Evolutionary conservation across 2,113 vertebrate genomes (phyloP).

Genomic region (Tetrax tetrax): DNA sequence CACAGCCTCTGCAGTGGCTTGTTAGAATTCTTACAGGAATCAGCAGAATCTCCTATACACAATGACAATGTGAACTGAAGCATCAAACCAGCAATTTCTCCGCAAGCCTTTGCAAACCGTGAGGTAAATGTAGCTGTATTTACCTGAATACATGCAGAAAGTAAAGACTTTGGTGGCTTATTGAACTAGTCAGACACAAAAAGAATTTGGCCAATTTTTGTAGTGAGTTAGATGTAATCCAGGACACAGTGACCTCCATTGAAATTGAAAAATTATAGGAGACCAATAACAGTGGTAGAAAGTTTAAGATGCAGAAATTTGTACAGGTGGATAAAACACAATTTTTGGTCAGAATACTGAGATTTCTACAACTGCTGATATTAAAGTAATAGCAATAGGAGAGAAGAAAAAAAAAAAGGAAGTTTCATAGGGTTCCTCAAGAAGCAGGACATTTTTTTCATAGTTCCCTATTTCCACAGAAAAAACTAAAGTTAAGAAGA

Average conservation of each 20-base stretch:
- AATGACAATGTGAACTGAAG: background rate
- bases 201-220: background rate
- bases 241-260: conserved; percentile 40
- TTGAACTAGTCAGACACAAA: background rate
- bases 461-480: background rate
- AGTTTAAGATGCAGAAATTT: conserved; percentile 52
- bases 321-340: background rate
- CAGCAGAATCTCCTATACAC: background rate
- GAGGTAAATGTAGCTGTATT: background rate
- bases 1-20: background rate
- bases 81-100: background rate
- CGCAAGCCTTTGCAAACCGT: background rate
- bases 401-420: background rate
- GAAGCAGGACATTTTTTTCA: background rate
- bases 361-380: background rate
- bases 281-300: conserved; percentile 22
- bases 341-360: conserved; percentile 3
- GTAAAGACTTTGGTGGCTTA: background rate
- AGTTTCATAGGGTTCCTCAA: background rate
- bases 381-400: background rate
- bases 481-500: background rate
- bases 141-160: background rate
- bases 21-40: background rate
- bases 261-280: conserved; percentile 56
- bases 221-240: conserved; percentile 4